Conservation (phyloP, 2,113 vertebrate species). For the Centropristis striata region DNA sequence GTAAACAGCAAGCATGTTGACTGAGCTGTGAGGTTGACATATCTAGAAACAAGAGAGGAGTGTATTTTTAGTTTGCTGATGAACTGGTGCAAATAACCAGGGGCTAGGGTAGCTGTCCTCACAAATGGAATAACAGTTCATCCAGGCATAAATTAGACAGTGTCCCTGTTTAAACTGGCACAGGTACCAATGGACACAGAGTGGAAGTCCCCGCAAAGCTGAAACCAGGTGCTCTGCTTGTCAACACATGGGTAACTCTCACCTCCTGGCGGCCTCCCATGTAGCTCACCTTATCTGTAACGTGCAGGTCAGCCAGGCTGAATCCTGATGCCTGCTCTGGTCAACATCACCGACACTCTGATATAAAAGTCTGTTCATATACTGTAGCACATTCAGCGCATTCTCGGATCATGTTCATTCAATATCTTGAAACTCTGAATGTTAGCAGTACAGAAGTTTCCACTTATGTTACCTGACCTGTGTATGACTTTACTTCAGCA, state of each 20-base stretch:
- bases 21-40: slow-evolving; percentile 47
- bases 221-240: slow-evolving; percentile 45
- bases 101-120: slow-evolving; percentile 17
- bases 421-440: not conserved
- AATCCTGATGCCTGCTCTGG: slow-evolving; percentile 46
- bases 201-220: slow-evolving; percentile 53
- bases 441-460: not conserved
- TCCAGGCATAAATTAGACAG: slow-evolving; percentile 39
- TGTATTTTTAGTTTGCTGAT: slow-evolving; percentile 76
- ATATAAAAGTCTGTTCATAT: slow-evolving; percentile 6
- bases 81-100: slow-evolving; percentile 56
- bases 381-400: not conserved
- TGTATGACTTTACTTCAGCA: not conserved
- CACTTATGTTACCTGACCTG: not conserved
- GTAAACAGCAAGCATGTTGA: slow-evolving; percentile 63
- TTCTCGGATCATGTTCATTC: slow-evolving; percentile 2
- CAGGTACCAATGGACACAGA: slow-evolving; percentile 41
- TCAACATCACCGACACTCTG: slow-evolving; percentile 48
- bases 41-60: slow-evolving; percentile 76
- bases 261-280: slow-evolving; percentile 10
- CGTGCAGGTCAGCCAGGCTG: not conserved
- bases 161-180: slow-evolving; percentile 32
- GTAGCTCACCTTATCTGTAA: slow-evolving; percentile 51
- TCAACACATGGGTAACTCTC: slow-evolving; percentile 60
- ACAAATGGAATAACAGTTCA: slow-evolving; percentile 43